Percentiles rank a stretch among this genome's conserved stretches.
These are phyloP conservation scores for Dendrocopos noguchii DNA, from an alignment of 2,113 vertebrate genomes.

Conservation along the genomic window DNA sequence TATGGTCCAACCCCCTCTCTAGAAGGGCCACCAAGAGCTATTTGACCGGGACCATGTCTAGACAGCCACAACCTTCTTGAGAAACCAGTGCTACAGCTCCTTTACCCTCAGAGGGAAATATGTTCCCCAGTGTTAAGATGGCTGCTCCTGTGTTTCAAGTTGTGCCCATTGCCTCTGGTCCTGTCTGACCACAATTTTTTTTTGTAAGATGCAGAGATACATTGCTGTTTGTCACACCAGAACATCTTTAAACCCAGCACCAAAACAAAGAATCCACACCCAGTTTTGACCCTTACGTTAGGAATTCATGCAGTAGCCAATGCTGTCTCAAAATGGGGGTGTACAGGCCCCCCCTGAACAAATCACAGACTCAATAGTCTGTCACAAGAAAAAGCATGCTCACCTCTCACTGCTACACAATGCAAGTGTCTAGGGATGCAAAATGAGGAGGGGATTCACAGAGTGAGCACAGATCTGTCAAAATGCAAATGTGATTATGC, in stretches of 20 bases:
- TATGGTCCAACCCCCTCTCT: background rate
- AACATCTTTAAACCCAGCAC: background rate
- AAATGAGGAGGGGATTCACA: slow-evolving; percentile 44
- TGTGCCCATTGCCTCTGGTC: background rate
- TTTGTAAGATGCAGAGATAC: background rate
- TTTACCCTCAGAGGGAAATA: background rate
- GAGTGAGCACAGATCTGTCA: background rate
- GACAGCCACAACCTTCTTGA: background rate
- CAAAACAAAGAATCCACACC: background rate
- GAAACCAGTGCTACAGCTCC: background rate
- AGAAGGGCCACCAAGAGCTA: background rate
- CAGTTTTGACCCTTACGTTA: background rate
- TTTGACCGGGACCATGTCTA: background rate
- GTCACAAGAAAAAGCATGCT: background rate
- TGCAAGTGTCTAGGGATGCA: background rate
- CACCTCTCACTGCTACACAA: background rate
- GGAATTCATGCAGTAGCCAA: background rate
- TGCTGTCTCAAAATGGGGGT: background rate
- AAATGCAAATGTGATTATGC: slow-evolving; percentile 58
- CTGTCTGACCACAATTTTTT: background rate
- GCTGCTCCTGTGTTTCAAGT: background rate
- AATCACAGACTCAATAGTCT: background rate
- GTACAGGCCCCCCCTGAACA: background rate
- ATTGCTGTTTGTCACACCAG: background rate
- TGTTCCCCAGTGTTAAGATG: background rate